Conservation (phyloP, 2,797 vertebrate genomes). For the Pseudochirops corinnae region DNA sequence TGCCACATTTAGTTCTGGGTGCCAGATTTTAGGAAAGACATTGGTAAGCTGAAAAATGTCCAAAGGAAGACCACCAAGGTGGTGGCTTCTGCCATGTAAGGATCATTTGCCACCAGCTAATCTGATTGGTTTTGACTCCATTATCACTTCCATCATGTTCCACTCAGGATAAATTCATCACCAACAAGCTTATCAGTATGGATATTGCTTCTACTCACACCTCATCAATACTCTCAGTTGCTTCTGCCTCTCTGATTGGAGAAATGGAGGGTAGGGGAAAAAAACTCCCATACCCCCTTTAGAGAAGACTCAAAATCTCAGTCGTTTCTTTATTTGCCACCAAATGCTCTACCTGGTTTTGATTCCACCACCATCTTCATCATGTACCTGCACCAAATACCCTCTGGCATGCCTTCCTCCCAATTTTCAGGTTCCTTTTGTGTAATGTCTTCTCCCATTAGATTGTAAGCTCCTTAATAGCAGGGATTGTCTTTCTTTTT, state of each 20-base stretch:
- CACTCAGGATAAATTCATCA: neutral
- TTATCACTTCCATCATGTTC: neutral
- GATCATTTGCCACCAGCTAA: neutral
- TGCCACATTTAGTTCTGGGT: too few species aligned
- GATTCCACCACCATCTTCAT: neutral
- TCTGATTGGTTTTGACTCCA: neutral
- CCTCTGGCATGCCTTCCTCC: neutral
- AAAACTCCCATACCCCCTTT: neutral
- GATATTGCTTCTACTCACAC: neutral
- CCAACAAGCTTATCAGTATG: neutral
- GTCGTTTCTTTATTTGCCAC: neutral
- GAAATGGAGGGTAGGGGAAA: neutral
- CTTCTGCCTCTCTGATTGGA: neutral
- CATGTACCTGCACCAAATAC: neutral
- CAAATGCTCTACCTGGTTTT: neutral
- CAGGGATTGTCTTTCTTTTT: neutral
- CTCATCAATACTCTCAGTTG: neutral
- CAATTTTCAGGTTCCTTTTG: neutral
- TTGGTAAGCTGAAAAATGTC: neutral
- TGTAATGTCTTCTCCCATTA: neutral
- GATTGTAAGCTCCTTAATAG: neutral
- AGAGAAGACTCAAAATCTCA: neutral
- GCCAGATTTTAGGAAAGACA: neutral
- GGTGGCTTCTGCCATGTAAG: neutral
- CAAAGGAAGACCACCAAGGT: neutral